Percentiles rank a stretch among this genome's conserved stretches.
Conservation (phyloP, 37 sponge, comb jelly and placozoan species). For the Geodia barretti region DNA sequence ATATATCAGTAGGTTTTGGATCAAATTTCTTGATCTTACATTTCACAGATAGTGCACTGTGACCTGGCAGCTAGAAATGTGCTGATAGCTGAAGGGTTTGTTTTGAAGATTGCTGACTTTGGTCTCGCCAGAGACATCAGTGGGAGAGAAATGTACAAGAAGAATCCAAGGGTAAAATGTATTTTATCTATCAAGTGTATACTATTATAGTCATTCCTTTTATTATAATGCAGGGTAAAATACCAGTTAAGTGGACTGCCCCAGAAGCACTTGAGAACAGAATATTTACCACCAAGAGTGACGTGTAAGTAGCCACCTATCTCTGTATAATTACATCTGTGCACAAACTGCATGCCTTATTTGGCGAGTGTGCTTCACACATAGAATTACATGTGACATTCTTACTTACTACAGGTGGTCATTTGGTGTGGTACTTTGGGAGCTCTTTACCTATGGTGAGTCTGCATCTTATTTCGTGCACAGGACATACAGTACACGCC, state of each 20-base stretch:
- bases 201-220: background rate
- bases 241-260: constrained; percentile 83
- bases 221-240: constrained; percentile 22
- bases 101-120: constrained; percentile 79
- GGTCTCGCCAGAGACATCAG: constrained; percentile 65
- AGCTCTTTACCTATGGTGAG: constrained; percentile 74
- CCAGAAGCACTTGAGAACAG: constrained; percentile 59
- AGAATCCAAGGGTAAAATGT: constrained; percentile 5
- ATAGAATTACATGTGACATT: background rate
- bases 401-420: constrained; percentile 60
- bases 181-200: too few relatives aligned
- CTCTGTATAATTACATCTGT: too few relatives aligned
- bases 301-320: constrained; percentile 60
- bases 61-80: constrained; percentile 81
- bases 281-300: constrained; percentile 62
- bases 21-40: background rate
- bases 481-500: too few relatives aligned
- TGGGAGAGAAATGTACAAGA: constrained; percentile 3
- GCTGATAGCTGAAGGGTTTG: constrained; percentile 66
- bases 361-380: too few relatives aligned
- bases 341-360: too few relatives aligned
- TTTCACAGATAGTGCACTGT: constrained; percentile 64
- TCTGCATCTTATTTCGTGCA: too few relatives aligned
- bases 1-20: background rate
- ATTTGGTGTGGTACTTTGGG: constrained; percentile 77